These are phyloP conservation scores for Ephialtes manifestator DNA, from an alignment of 2,888 invertebrate species.

Conservation along the genomic window DNA sequence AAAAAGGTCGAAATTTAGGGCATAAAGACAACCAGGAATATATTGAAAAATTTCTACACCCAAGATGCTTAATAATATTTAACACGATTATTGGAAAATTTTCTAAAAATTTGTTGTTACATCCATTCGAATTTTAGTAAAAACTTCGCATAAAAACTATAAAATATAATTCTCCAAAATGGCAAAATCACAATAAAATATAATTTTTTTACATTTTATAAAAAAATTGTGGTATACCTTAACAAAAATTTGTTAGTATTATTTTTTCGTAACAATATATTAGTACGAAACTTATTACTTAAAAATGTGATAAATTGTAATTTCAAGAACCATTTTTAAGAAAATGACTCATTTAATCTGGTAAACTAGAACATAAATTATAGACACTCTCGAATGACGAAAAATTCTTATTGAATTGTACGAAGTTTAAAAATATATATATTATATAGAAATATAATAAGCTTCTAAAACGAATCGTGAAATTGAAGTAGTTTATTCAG, in stretches of 20 bases:
- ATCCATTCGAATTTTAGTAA: no score
- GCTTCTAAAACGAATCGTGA: neutral
- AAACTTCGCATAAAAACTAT: neutral
- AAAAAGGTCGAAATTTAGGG: neutral
- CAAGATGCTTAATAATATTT: neutral
- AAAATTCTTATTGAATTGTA: neutral
- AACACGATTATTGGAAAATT: neutral
- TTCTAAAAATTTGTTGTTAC: neutral
- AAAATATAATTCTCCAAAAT: neutral
- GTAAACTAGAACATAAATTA: neutral
- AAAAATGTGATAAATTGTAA: neutral
- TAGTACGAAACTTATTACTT: no score
- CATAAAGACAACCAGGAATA: neutral
- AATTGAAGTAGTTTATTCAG: no score
- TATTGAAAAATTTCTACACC: neutral
- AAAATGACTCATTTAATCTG: neutral
- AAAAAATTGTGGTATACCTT: no score
- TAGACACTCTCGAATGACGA: no score
- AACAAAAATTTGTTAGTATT: neutral
- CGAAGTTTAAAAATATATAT: neutral
- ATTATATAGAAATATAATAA: neutral
- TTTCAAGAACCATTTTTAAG: no score
- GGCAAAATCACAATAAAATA: no score
- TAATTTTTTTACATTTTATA: no score
- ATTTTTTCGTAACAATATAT: neutral